Conservation (phyloP, 2,888 invertebrate species). For the Clistopyga incitator region DNA sequence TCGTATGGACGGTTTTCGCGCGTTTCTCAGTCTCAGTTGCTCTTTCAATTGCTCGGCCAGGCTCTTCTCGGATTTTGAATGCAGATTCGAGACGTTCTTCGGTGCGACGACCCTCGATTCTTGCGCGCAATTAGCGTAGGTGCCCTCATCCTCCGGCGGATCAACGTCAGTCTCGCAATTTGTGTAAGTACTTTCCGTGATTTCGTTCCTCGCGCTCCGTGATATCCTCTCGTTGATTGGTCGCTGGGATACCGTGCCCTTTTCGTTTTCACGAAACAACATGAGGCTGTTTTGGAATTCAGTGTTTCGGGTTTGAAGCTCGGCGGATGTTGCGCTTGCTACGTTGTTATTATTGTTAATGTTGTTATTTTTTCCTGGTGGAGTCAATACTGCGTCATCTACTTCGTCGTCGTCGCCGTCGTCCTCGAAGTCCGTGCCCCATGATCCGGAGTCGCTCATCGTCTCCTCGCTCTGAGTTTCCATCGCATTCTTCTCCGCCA, state of each 20-base stretch:
- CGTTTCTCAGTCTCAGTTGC: slow-evolving; percentile 73
- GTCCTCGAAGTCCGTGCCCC: slow-evolving; percentile 83
- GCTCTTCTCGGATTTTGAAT: slow-evolving; percentile 68
- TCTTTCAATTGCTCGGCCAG: slow-evolving; percentile 76
- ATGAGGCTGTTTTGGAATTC: slow-evolving; percentile 72
- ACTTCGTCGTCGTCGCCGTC: slow-evolving; percentile 72
- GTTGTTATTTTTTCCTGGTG: background rate
- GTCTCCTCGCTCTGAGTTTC: slow-evolving; percentile 70
- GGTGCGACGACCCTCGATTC: slow-evolving; percentile 47
- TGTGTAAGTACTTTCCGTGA: slow-evolving; percentile 76
- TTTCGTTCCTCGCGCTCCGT: slow-evolving; percentile 30
- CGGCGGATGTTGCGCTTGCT: background rate
- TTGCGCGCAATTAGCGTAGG: slow-evolving; percentile 70
- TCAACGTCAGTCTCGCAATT: slow-evolving; percentile 72
- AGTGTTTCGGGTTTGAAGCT: slow-evolving; percentile 53
- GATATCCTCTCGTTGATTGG: background rate
- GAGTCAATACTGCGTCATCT: slow-evolving; percentile 30
- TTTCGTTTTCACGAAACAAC: slow-evolving; percentile 72
- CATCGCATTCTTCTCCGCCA: slow-evolving; percentile 66
- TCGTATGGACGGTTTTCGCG: slow-evolving; percentile 67
- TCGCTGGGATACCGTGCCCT: slow-evolving; percentile 41
- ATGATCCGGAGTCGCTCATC: slow-evolving; percentile 77
- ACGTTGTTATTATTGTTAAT: slow-evolving; percentile 52
- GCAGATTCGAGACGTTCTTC: slow-evolving; percentile 71
- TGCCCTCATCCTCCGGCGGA: slow-evolving; percentile 59